A percentile compares a stretch with the other conserved stretches of the same genome.
Evolutionary conservation across 1,140 invertebrate species (phyloP).

Genomic region (Drosophila takahashii): DNA sequence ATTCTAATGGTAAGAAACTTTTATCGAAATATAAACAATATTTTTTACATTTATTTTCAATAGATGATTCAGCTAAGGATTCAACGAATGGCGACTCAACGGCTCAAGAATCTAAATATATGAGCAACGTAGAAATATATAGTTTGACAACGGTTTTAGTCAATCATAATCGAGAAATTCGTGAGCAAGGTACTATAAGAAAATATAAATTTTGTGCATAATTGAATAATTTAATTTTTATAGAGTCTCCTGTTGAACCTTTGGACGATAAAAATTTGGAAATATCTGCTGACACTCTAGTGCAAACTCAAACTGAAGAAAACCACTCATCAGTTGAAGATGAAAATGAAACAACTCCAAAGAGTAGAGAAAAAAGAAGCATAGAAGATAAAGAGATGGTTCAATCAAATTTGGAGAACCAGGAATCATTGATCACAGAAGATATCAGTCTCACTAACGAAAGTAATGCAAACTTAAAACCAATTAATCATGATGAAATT

Average conservation of each 20-base stretch:
- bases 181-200: conserved; percentile 9
- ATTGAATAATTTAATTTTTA: neutral
- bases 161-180: conserved; percentile 10
- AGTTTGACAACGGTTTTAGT: conserved; percentile 7
- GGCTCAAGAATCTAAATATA: neutral
- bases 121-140: conserved; percentile 1
- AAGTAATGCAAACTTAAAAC: too few species aligned
- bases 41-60: neutral
- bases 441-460: neutral
- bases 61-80: neutral
- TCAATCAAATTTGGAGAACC: neutral
- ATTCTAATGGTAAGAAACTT: neutral
- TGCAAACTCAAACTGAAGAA: neutral
- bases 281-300: neutral
- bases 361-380: neutral
- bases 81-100: neutral
- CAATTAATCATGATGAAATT: neutral
- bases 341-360: neutral
- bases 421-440: neutral
- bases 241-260: neutral
- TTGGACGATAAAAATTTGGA: neutral
- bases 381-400: neutral
- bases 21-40: neutral
- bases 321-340: neutral
- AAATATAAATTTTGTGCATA: neutral